A percentile compares a stretch with the other conserved stretches of the same genome.
Conservation (phyloP, 1,140 invertebrate genomes). For the Plodia interpunctella region DNA sequence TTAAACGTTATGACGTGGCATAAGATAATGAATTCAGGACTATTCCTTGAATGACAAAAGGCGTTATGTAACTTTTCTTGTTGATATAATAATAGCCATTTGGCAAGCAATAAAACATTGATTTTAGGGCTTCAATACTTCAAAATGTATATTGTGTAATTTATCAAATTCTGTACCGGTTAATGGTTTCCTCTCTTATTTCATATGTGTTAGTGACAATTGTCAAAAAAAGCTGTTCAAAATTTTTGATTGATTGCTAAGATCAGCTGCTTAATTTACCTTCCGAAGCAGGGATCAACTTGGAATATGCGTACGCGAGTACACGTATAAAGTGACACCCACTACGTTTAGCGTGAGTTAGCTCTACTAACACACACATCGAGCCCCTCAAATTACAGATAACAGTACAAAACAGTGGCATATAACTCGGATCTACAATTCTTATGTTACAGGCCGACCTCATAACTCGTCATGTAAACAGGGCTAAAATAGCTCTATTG, state of each 20-base stretch:
- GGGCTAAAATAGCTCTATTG: constrained; percentile 58
- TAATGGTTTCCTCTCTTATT: no score
- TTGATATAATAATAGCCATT: constrained; percentile 39
- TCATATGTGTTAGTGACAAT: no score
- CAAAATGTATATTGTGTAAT: no score
- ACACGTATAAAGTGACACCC: no score
- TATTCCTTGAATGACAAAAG: constrained; percentile 47
- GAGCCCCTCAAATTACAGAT: background rate
- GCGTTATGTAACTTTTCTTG: constrained; percentile 45
- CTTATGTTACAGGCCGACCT: constrained; percentile 8
- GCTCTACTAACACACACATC: no score
- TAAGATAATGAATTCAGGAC: constrained; percentile 43
- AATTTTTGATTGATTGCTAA: no score
- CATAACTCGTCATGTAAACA: constrained; percentile 28
- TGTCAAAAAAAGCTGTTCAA: no score
- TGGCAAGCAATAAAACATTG: constrained; percentile 46
- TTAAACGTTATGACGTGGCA: constrained; percentile 36
- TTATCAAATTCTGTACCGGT: no score
- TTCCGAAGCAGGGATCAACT: no score
- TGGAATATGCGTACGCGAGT: no score
- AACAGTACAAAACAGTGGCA: background rate
- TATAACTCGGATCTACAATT: background rate
- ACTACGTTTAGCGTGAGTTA: no score
- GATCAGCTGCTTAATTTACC: no score
- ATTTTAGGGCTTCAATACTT: background rate